Base-by-base conservation (phyloP, 1,140 invertebrate species). In the Rhizoglyphus robini region DNA sequence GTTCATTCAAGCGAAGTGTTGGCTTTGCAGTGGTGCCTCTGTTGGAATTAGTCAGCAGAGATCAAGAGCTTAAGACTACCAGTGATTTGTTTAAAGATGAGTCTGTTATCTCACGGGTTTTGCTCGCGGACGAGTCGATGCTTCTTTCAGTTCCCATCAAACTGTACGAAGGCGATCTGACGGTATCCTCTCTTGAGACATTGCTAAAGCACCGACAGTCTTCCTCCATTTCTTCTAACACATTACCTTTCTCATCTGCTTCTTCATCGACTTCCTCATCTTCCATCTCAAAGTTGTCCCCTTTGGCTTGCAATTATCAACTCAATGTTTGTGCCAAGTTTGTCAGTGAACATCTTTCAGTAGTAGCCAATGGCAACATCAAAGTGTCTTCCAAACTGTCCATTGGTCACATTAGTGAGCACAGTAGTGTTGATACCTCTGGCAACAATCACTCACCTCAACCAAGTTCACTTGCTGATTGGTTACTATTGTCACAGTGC, bases 21-120 rank as follows among this genome's bases (percentile, higher is more conserved):
- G 58, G 58, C 15, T 63, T 63, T 63, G n/a, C 62, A 15, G 62
- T 63, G n/a, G 27, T 63, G 23, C 62, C 62, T n/a, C 27, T 63
- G 27, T 38, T 63, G 13, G 62, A 63, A 63, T 23, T 63, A 13
- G 62, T 63, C 23, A 57, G 46, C 49, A 13, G 62, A n/a, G 62
- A 63, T 38, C 54, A 63, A 38, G 62, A 63, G 31, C 15, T 63
- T 20, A 63, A 54, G 59, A 18, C 62, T 13, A 20, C 18, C 13
- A 8, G 27, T 15, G 49, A 62, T n/a, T 20, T 63, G 23, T 59
- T 63, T 20, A 13, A 59, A 30, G 32, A 63, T 38, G 38, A 63
- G 27, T 47, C 62, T 18, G 2, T 63, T 8, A 11, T 63, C 2
- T 63, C 32, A 11, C 15, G 59, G n/a, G 27, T 63, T 2, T 49